Percentiles rank a stretch among this genome's conserved stretches.
Conservation (phyloP, 2,888 invertebrate species). For the Noctuana brunneofusca region DNA sequence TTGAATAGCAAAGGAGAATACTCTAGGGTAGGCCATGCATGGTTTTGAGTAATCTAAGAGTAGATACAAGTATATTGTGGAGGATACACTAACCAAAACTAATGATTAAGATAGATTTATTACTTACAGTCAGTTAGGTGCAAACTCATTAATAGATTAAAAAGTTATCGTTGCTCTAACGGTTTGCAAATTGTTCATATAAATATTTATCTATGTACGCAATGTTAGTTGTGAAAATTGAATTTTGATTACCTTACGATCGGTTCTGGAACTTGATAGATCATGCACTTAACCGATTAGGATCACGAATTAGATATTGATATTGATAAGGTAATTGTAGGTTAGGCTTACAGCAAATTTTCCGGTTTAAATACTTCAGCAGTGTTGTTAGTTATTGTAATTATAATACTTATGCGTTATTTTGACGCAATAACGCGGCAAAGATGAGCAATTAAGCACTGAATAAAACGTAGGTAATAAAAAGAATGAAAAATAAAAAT, state of each 20-base stretch:
- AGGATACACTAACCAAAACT: neutral
- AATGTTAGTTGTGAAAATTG: slow-evolving; percentile 13
- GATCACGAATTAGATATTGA: slow-evolving; percentile 12
- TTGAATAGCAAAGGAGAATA: too few species aligned
- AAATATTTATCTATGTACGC: slow-evolving; percentile 18
- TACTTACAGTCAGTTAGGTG: slow-evolving; percentile 6
- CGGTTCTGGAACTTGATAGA: slow-evolving; percentile 10
- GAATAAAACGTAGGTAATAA: too few species aligned
- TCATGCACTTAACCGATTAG: slow-evolving; percentile 23
- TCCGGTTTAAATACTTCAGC: slow-evolving; percentile 8
- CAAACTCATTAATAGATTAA: slow-evolving; percentile 13
- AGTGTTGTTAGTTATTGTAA: neutral
- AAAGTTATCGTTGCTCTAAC: slow-evolving; percentile 1
- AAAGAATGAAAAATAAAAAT: too few species aligned
- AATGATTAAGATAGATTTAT: neutral
- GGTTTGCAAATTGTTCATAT: slow-evolving; percentile 21
- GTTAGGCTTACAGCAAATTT: slow-evolving; percentile 4
- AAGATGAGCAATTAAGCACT: too few species aligned
- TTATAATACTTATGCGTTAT: neutral
- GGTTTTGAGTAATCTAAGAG: too few species aligned
- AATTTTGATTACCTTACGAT: slow-evolving; percentile 22
- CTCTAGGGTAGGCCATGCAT: too few species aligned
- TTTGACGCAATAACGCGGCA: too few species aligned
- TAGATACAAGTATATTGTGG: too few species aligned
- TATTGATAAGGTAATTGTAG: slow-evolving; percentile 23